A percentile compares a stretch with the other conserved stretches of the same genome.
Evolutionary conservation across 1,140 invertebrate species (phyloP).

Genomic region (Drepana arcuata): DNA sequence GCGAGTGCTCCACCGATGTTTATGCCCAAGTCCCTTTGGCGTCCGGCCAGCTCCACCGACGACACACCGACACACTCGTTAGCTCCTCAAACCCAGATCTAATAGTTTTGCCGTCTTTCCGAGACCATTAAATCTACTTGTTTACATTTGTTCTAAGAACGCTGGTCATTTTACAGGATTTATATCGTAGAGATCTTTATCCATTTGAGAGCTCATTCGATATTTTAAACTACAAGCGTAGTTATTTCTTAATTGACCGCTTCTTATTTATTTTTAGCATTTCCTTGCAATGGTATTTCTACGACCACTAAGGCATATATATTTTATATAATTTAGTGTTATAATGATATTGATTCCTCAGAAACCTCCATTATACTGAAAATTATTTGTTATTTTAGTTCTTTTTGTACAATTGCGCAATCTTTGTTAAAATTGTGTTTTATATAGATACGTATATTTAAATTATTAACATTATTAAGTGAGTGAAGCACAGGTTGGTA

Average conservation of each 20-base stretch:
- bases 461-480: slow-evolving; percentile 9
- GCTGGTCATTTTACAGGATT: slow-evolving; percentile 10
- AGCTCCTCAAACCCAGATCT: slow-evolving; percentile 36
- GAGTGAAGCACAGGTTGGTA: slow-evolving; percentile 4
- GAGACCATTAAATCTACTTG: slow-evolving; percentile 36
- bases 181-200: too few species aligned
- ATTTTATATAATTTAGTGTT: too few species aligned
- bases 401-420: too few species aligned
- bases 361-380: too few species aligned
- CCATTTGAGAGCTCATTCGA: background rate
- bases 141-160: slow-evolving; percentile 34
- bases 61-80: slow-evolving; percentile 46
- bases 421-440: background rate
- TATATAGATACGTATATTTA: background rate
- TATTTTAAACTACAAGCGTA: background rate
- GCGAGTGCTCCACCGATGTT: slow-evolving; percentile 35
- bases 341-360: too few species aligned
- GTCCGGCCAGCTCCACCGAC: slow-evolving; percentile 25
- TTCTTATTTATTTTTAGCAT: background rate
- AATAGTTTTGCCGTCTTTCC: slow-evolving; percentile 51
- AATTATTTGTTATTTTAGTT: too few species aligned
- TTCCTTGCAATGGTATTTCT: background rate
- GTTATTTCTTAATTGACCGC: background rate
- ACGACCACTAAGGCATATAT: too few species aligned
- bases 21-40: slow-evolving; percentile 32